A percentile compares a stretch with the other conserved stretches of the same genome.
phyloP scores from a whole-genome alignment of 1,140 invertebrate genomes.

The Drosophila ficusphila region DNA sequence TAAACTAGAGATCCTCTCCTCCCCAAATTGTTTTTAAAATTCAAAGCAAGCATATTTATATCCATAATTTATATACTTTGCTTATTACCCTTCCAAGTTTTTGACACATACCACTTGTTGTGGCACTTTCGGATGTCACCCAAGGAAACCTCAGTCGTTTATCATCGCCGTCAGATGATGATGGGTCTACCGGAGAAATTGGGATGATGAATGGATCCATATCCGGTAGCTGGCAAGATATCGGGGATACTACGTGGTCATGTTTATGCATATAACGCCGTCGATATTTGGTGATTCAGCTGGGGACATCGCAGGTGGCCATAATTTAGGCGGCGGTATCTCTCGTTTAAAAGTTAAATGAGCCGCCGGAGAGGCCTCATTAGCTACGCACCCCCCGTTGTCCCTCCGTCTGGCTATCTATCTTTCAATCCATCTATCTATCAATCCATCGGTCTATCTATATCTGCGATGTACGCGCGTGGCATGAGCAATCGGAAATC shows the following conservation, averaged over 20 bases:
- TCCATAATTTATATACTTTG: no score
- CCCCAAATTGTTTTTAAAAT: no score
- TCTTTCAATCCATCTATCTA: constrained; percentile 3
- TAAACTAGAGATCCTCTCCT: no score
- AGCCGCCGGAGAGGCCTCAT: constrained; percentile 48
- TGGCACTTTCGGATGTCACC: neutral
- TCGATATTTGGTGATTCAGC: constrained; percentile 56
- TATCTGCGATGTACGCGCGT: constrained; percentile 33
- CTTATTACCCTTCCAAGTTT: no score
- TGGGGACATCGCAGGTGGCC: constrained; percentile 55
- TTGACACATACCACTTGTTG: neutral
- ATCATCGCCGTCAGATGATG: constrained; percentile 21
- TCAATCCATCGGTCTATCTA: constrained; percentile 1
- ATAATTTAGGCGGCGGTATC: constrained; percentile 46
- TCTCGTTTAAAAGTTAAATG: constrained; percentile 61
- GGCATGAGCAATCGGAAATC: constrained; percentile 46
- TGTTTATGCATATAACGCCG: constrained; percentile 24
- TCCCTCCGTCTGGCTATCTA: neutral
- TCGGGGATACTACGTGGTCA: constrained; percentile 19
- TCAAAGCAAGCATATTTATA: no score
- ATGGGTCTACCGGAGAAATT: constrained; percentile 8
- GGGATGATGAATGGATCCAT: constrained; percentile 61
- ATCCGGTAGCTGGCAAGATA: constrained; percentile 58
- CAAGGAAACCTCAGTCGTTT: neutral
- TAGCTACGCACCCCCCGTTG: constrained; percentile 46